These are phyloP conservation scores for Solenodon paradoxus DNA, from an alignment of 2,113 vertebrate genomes.

Conservation along the genomic window DNA sequence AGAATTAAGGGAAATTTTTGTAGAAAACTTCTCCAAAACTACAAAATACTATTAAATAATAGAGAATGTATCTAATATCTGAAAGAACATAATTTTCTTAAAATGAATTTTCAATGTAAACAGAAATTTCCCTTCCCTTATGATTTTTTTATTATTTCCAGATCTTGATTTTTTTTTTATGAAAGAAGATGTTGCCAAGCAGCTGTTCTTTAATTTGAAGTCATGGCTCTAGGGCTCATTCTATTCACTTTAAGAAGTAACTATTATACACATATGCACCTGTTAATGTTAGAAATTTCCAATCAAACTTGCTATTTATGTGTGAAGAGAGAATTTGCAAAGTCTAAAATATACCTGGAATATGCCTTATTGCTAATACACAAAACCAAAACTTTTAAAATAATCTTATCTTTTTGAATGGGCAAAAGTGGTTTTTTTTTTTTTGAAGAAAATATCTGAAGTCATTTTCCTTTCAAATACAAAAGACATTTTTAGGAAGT, in stretches of 20 bases:
- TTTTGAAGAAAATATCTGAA: not conserved
- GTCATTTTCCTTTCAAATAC: not conserved
- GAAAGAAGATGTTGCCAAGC: constrained; percentile 32
- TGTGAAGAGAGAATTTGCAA: constrained; percentile 50
- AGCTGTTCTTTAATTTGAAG: constrained; percentile 78
- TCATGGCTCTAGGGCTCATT: constrained; percentile 70
- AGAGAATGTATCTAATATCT: not conserved
- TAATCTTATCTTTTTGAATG: not conserved
- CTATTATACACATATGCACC: constrained; percentile 61
- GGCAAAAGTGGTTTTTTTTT: no score
- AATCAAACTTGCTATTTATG: constrained; percentile 22
- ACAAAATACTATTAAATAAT: not conserved
- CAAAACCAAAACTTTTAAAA: not conserved
- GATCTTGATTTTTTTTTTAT: constrained; percentile 40
- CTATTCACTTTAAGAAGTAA: constrained; percentile 74
- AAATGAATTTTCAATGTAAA: constrained; percentile 51
- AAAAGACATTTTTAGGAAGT: not conserved
- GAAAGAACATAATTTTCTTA: not conserved
- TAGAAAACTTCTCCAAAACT: not conserved
- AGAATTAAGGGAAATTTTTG: not conserved
- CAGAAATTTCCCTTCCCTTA: not conserved
- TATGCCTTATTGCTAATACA: not conserved
- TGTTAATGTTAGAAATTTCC: constrained; percentile 61
- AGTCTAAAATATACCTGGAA: constrained; percentile 15
- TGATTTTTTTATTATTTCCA: not conserved